Conservation (phyloP, 2,797 vertebrate genomes). For the Falco cherrug region DNA sequence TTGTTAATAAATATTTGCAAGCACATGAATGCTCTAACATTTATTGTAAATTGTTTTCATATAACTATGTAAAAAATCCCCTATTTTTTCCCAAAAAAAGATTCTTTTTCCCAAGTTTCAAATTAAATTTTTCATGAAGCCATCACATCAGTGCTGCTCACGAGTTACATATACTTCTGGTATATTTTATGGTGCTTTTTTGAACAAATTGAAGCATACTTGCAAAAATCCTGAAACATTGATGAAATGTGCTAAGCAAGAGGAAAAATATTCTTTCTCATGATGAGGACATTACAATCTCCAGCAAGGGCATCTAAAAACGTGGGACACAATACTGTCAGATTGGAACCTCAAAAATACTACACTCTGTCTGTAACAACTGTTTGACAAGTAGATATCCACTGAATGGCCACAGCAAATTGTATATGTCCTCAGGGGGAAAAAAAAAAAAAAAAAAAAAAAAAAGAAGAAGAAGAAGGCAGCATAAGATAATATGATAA, state of each 20-base stretch:
- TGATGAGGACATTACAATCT: background rate
- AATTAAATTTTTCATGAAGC: background rate
- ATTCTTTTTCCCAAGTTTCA: background rate
- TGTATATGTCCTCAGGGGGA: rapidly evolving
- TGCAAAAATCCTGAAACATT: background rate
- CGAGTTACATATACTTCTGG: background rate
- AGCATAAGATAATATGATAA: background rate
- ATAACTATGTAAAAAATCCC: background rate
- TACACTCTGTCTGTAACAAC: background rate
- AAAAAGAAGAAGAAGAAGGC: no score
- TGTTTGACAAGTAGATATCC: background rate
- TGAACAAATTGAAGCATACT: background rate
- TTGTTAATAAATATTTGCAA: background rate
- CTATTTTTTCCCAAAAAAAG: background rate
- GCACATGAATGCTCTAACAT: background rate
- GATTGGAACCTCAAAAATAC: background rate
- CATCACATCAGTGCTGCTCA: background rate
- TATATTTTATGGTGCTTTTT: background rate
- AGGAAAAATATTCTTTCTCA: background rate
- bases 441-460: no score
- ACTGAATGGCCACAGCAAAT: background rate
- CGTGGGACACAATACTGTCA: background rate
- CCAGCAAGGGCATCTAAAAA: background rate
- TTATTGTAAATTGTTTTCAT: background rate
- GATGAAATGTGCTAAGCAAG: background rate